Conservation (phyloP, 2,888 invertebrate genomes). For the Antheraea assamensis region DNA sequence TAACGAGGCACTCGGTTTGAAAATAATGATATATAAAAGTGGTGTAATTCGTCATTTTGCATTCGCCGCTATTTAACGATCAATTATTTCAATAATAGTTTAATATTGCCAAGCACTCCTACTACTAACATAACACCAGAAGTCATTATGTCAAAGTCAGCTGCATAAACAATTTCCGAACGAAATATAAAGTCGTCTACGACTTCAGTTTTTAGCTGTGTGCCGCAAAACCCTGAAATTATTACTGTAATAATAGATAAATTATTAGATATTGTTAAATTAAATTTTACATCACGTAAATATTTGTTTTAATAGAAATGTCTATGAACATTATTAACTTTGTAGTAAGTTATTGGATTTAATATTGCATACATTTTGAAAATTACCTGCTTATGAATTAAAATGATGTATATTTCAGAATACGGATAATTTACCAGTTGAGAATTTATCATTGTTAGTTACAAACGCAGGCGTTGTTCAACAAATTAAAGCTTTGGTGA, state of each 20-base stretch:
- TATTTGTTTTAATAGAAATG: constrained; percentile 17
- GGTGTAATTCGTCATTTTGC: too few species aligned
- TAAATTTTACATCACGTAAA: not conserved
- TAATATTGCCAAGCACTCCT: not conserved
- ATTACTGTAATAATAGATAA: not conserved
- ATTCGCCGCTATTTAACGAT: too few species aligned
- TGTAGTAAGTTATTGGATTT: constrained; percentile 17
- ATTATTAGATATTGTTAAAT: not conserved
- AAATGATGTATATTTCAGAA: constrained; percentile 68
- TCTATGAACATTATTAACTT: constrained; percentile 15
- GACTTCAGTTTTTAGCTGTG: constrained; percentile 18
- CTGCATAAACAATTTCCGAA: constrained; percentile 12
- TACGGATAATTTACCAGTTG: constrained; percentile 81
- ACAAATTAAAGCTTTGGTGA: constrained; percentile 85
- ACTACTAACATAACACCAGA: not conserved
- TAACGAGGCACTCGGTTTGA: too few species aligned
- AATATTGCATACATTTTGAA: not conserved
- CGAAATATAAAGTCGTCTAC: constrained; percentile 5
- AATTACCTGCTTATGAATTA: not conserved
- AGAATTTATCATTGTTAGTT: constrained; percentile 67
- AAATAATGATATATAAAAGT: too few species aligned
- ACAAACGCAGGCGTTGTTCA: constrained; percentile 78
- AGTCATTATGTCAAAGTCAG: not conserved
- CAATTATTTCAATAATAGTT: too few species aligned
- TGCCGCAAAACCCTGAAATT: constrained; percentile 10